phyloP scores from a whole-genome alignment of 2,888 invertebrate species.

The Pyrgus malvae region DNA sequence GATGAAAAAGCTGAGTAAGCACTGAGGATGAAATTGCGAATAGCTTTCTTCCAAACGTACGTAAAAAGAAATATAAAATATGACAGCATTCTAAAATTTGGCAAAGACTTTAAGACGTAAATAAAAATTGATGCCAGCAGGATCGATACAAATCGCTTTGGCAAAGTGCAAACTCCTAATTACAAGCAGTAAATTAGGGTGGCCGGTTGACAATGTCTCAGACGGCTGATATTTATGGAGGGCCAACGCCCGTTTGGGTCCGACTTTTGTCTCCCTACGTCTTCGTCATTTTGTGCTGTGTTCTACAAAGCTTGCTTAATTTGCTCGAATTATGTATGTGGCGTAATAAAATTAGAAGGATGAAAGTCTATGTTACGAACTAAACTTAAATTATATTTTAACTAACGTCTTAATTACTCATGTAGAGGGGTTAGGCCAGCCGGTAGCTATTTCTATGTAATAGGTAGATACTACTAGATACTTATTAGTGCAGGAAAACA shows the following conservation, averaged over 20 bases:
- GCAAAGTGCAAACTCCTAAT: constrained; percentile 82
- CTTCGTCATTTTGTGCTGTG: constrained; percentile 41
- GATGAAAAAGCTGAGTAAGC: no score
- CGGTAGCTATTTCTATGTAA: no score
- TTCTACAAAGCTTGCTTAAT: constrained; percentile 6
- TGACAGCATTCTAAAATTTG: constrained; percentile 16
- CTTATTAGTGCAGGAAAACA: no score
- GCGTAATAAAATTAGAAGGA: no score
- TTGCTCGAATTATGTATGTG: constrained; percentile 6
- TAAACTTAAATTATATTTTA: no score
- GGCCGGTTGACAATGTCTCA: constrained; percentile 79
- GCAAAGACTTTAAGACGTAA: constrained; percentile 7
- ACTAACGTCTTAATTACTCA: no score
- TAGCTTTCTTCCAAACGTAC: no score
- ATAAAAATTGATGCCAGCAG: constrained; percentile 32
- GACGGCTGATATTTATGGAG: constrained; percentile 77
- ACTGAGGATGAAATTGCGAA: no score
- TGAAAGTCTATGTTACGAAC: no score
- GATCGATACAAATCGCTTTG: constrained; percentile 80
- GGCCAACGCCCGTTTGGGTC: constrained; percentile 53
- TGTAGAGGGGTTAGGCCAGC: no score
- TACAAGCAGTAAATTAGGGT: constrained; percentile 80
- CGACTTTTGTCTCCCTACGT: constrained; percentile 53
- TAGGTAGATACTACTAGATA: no score
- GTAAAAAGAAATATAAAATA: neutral